Evolutionary conservation across 2,888 invertebrate species (phyloP).

Genomic region (Drosophila formosana): DNA sequence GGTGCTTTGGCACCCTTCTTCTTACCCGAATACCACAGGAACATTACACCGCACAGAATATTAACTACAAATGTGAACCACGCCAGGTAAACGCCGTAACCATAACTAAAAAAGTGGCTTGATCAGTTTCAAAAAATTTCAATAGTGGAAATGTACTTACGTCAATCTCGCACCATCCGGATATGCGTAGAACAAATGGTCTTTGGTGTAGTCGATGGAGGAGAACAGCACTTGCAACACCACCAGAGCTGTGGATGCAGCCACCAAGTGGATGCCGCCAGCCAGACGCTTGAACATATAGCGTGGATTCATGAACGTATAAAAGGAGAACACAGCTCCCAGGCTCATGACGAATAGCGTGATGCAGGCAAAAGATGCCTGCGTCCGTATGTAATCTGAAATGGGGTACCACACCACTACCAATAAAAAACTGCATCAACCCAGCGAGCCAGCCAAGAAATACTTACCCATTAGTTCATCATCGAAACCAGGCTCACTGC

Average conservation of each 20-base stretch:
- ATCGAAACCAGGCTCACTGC: slow-evolving; percentile 86
- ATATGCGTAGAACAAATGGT: slow-evolving; percentile 88
- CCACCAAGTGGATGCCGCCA: slow-evolving; percentile 93
- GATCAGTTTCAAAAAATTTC: not conserved
- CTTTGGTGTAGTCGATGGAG: slow-evolving; percentile 90
- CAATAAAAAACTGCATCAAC: slow-evolving; percentile 41
- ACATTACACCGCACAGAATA: slow-evolving; percentile 89
- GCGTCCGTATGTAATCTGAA: slow-evolving; percentile 92
- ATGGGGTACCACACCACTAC: slow-evolving; percentile 56
- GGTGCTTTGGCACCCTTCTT: slow-evolving; percentile 93
- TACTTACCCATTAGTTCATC: slow-evolving; percentile 87
- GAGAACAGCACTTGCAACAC: slow-evolving; percentile 93
- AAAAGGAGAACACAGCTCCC: slow-evolving; percentile 93
- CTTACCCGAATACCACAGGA: slow-evolving; percentile 93
- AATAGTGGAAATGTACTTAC: slow-evolving; percentile 84
- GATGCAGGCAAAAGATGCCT: slow-evolving; percentile 93
- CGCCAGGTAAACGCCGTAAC: slow-evolving; percentile 90
- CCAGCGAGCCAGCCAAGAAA: not conserved
- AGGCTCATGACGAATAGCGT: slow-evolving; percentile 92
- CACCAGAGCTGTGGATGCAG: slow-evolving; percentile 92
- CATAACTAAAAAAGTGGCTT: slow-evolving; percentile 86
- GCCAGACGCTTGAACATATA: slow-evolving; percentile 96
- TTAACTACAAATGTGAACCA: slow-evolving; percentile 92
- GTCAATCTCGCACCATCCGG: slow-evolving; percentile 88
- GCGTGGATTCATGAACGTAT: slow-evolving; percentile 93